Base-by-base conservation (phyloP, 2,113 vertebrate genomes). In the Notothenia coriiceps region DNA sequence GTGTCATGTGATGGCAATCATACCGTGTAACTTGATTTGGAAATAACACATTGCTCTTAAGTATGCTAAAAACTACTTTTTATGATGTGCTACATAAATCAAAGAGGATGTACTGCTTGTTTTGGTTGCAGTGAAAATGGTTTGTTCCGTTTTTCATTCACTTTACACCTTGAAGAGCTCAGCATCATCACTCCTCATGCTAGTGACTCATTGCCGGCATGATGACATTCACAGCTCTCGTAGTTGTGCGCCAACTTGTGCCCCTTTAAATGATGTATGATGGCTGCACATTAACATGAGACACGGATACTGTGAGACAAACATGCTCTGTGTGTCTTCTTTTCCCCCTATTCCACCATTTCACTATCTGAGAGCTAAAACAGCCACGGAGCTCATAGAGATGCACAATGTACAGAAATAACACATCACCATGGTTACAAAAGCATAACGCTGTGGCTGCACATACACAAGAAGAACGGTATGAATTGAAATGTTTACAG, bases 371-470 rank as follows among this genome's bases (percentile, higher is more conserved):
- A 29, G 15, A 71, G 80, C 82, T 50, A 76, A 86, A 74, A 55
- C 83, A 59, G 75, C 66, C 51, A 33, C 20, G 10, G 66, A 74
- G 68, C 83, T 83, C 66, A 65, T 46, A 70, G 69, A 79, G 80
- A 85, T 80, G 83, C 77, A 85, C 77, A 85, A 79, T 80, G 82
- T 88, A 86, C 80, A 92, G 86, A 86, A 90, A 93, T 91, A 93
- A 89, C 88, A 86, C 71, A 85, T 85, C 84, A 63, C 88, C 88
- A 90, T 91, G 90, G 91, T 91, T 89, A 92, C 89, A 84, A 86
- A 91, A 86, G 88, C 93, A 87, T 72, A 89, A 89, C 35, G 76
- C 78, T 20, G 61, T 64, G 51, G 69, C 73, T 85, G 65, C 62
- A 69, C 69, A 69, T 76, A 66, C 67, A 87, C 64, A 49, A 63